Base-by-base conservation (phyloP, 2,113 vertebrate species). In the Seriola aureovittata region DNA sequence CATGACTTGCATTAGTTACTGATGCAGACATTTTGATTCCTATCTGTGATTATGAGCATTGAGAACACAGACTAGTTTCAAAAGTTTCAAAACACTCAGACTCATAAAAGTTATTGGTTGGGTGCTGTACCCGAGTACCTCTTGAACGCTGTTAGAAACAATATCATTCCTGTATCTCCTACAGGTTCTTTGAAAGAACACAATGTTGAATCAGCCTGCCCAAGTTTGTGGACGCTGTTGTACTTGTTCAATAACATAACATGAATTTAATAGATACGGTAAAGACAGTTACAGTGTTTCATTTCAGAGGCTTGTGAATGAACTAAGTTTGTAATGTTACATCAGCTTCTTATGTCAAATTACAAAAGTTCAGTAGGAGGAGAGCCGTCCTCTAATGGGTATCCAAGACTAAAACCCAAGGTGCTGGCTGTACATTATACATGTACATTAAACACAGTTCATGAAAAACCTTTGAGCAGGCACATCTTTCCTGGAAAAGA, bases 21-120 rank as follows among this genome's bases (percentile, higher is more conserved):
- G 84, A 85, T 80, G 91, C 78, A 81, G 80, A 93, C 83, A 88
- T 75, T 8, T 73, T 42, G 81, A 85, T 82, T 86, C 85, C 50
- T 80, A 52, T 87, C 68, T 59, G 62, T 79, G 75, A 66, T 65
- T 66, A 58, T 63, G 69, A 82, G 58, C 42, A 13, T 64, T 62
- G 55, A 4, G 32, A 79, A 81, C 62, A 75, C 52, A 81, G 58
- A 42, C 55, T 48, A 32, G 25, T 75, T 13, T 13, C 65, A 42
- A 36, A 36, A 36, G 36, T 59, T 62, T 50, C 8, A 87, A 67
- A 76, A n/a, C 83, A 36, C 21, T 62, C 48, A 42, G 40, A 64
- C 6, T 73, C 4, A n/a, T 42, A 71, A 34, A 75, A 78, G 34
- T 60, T 55, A 52, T 32, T 25, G 36, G 52, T 34, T 77, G 48